Evolutionary conservation across 2,888 invertebrate species (phyloP).

Genomic region (Trachelus tabidus): DNA sequence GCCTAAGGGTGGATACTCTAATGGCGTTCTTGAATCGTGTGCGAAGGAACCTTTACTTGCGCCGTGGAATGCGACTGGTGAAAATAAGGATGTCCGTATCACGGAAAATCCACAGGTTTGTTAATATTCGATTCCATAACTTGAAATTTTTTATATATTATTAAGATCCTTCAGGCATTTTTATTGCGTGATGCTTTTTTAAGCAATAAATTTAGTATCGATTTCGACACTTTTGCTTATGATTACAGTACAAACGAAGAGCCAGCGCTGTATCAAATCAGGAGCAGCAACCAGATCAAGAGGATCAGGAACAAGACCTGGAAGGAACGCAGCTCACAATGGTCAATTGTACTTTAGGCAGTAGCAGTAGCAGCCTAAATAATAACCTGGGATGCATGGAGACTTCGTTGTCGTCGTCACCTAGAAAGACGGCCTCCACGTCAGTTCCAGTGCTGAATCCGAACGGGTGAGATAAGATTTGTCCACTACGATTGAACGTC

Average conservation of each 20-base stretch:
- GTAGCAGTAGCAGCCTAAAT: constrained; percentile 57
- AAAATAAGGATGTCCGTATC: constrained; percentile 70
- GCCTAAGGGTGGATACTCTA: constrained; percentile 65
- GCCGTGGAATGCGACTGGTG: constrained; percentile 57
- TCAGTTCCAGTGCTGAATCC: constrained; percentile 56
- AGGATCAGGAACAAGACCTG: constrained; percentile 39
- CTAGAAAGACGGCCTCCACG: constrained; percentile 46
- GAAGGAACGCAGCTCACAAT: constrained; percentile 56
- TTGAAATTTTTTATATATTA: background rate
- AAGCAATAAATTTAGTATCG: background rate
- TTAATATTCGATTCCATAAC: constrained; percentile 16
- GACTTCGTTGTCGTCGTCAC: constrained; percentile 37
- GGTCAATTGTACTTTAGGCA: constrained; percentile 53
- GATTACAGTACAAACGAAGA: constrained; percentile 46
- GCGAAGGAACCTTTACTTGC: constrained; percentile 65
- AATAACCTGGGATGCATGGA: constrained; percentile 53
- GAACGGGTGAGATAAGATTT: constrained; percentile 55
- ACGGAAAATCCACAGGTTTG: constrained; percentile 78
- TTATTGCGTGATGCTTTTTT: background rate
- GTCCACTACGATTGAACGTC: constrained; percentile 10
- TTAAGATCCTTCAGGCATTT: background rate
- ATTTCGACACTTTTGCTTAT: background rate
- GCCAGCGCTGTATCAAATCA: constrained; percentile 38
- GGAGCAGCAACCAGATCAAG: constrained; percentile 21
- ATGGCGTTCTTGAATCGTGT: constrained; percentile 68